Percentiles rank a stretch among this genome's conserved stretches.
Evolutionary conservation across 2,797 vertebrate species (phyloP).

Genomic region (Xyrichtys novacula): DNA sequence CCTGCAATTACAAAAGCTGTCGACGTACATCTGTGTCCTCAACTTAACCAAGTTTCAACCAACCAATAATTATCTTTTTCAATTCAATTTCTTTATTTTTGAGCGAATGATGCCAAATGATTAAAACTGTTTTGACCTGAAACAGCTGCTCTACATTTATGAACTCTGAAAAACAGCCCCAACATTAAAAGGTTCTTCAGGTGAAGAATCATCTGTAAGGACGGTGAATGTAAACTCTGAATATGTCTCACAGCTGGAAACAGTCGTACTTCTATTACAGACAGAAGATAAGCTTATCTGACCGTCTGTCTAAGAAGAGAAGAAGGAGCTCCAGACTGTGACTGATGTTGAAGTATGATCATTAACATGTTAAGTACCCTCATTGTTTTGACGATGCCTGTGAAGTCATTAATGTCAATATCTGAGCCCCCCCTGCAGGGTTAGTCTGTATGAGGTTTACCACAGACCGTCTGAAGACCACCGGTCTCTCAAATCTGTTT

Average conservation of each 20-base stretch:
- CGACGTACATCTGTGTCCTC: too few species aligned
- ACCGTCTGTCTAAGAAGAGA: constrained; percentile 30
- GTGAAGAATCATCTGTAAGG: too few species aligned
- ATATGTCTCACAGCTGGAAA: constrained; percentile 23
- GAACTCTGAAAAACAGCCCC: too few species aligned
- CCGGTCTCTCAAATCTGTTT: constrained; percentile 12
- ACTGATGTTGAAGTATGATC: constrained; percentile 36
- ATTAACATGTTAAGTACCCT: constrained; percentile 69
- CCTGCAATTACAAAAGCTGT: too few species aligned
- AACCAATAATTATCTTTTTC: constrained; percentile 2
- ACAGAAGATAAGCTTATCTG: constrained; percentile 15
- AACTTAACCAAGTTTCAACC: constrained; percentile 2
- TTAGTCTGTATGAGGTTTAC: constrained; percentile 21
- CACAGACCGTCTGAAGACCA: constrained; percentile 25
- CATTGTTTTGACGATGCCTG: constrained; percentile 71
- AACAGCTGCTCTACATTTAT: too few species aligned
- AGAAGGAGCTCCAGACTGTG: constrained; percentile 36
- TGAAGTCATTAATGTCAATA: constrained; percentile 60
- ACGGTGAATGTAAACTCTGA: background rate
- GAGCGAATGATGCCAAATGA: constrained; percentile 23
- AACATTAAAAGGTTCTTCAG: too few species aligned
- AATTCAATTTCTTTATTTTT: constrained; percentile 15
- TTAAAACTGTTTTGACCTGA: too few species aligned
- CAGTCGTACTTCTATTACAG: constrained; percentile 3
- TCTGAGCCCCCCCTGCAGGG: constrained; percentile 57